phyloP scores from a whole-genome alignment of 2,888 invertebrate species.

The Tinea semifulvella region DNA sequence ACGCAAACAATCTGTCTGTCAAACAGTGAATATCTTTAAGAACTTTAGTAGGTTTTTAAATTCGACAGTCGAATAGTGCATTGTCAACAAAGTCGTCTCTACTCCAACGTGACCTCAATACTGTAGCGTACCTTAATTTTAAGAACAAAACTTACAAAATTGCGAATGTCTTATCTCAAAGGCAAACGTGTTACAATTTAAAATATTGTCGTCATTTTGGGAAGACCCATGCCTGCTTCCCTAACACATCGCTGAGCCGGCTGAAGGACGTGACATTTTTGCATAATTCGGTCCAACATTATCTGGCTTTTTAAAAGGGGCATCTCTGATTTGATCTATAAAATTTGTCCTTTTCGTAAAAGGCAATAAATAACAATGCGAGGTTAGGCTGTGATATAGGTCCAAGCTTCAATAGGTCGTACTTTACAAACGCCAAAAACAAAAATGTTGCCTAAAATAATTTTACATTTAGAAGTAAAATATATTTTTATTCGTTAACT shows the following conservation, averaged over 20 bases:
- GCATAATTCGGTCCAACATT: conserved; percentile 10
- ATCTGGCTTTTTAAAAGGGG: conserved; percentile 11
- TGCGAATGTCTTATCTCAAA: conserved; percentile 11
- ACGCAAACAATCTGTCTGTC: no score
- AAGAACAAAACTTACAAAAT: conserved; percentile 1
- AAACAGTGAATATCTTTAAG: no score
- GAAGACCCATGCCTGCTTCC: conserved; percentile 7
- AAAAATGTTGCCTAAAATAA: no score
- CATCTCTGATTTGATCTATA: neutral
- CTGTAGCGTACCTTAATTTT: neutral
- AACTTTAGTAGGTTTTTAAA: no score
- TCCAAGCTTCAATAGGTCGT: no score
- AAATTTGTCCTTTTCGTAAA: neutral
- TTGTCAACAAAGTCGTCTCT: neutral
- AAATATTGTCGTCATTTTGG: conserved; percentile 10
- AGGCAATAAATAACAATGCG: neutral
- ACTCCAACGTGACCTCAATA: neutral
- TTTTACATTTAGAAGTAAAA: neutral
- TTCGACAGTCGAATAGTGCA: no score
- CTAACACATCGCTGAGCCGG: conserved; percentile 12
- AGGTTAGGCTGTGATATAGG: no score
- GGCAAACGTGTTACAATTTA: conserved; percentile 13
- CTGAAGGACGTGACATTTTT: conserved; percentile 9
- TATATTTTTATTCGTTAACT: no score
- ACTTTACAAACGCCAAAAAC: no score